Base-by-base conservation (phyloP, 2,888 invertebrate species). In the Idaea aversata region DNA sequence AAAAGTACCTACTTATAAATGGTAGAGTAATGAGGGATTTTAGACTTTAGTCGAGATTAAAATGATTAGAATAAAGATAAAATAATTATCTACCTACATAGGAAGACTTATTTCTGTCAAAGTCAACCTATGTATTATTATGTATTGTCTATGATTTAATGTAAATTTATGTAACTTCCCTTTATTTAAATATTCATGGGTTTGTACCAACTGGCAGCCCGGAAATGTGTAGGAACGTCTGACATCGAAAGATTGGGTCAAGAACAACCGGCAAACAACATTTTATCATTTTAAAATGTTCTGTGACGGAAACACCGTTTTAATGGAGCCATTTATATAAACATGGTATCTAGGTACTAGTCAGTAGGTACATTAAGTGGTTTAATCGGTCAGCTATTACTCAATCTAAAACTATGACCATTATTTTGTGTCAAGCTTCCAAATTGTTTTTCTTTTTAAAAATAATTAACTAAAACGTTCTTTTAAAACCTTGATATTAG, bases 231-330 rank as follows among this genome's bases (percentile, higher is more conserved):
- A 76, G 74, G 73, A 72, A 70, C 66, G 65, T 70, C 75, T 77
- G 79, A 78, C 82, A 82, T 75, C 79, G 75, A 72, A 75, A 79
- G 79, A 84, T 81, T 86, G 75, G 88, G 89, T 89, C 89, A 90
- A 90, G 89, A 85, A 72, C 87, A 78, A 82, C 87, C 68, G 71
- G 79, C 75, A 75, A 79, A 82, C 81, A 83, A 80, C 78, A 80
- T 79, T 77, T 78, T 80, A 84, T 82, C 81, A 80, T 74, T 75
- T 75, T 72, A 69, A 78, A 77, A 76, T 75, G 75, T 76, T 77
- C 76, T 76, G 77, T 78, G 79, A 77, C 84, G 85, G 85, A 85
- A 84, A 74, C 77, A 70, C 69, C 63, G 61, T 59, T 47, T 58
- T 63, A 63, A 70, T 67, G 64, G 67, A 58, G 5, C 16, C 59